A percentile compares a stretch with the other conserved stretches of the same genome.
Evolutionary conservation across 2,797 vertebrate species (phyloP).

Genomic region (Bryconaethiops microstoma): DNA sequence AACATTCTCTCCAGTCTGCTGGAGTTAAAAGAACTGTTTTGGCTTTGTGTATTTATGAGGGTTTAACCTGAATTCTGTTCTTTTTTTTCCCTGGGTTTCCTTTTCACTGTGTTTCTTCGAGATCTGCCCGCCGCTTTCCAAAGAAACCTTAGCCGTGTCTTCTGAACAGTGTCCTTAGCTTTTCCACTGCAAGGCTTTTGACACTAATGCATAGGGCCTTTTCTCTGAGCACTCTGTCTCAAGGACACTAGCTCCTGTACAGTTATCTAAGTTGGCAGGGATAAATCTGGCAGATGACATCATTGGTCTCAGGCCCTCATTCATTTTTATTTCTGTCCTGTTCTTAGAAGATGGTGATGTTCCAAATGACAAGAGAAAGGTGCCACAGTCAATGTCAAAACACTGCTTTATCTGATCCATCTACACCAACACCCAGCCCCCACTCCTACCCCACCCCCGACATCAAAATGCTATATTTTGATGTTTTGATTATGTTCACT

Average conservation of each 20-base stretch:
- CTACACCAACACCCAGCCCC: too few relatives aligned
- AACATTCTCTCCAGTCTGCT: not conserved
- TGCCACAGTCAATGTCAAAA: conserved; percentile 51
- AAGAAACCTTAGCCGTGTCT: conserved; percentile 33
- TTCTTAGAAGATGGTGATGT: conserved; percentile 67
- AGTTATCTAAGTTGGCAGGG: conserved; percentile 74
- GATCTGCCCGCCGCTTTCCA: conserved; percentile 52
- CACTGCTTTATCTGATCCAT: conserved; percentile 44
- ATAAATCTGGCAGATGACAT: conserved; percentile 80
- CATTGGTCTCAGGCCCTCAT: conserved; percentile 74
- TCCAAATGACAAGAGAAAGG: conserved; percentile 50
- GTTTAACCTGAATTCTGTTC: conserved; percentile 30
- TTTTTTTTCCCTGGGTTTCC: conserved; percentile 26
- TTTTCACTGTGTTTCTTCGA: conserved; percentile 53
- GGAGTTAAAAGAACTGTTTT: conserved; percentile 15
- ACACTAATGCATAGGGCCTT: conserved; percentile 72
- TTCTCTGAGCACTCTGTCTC: conserved; percentile 72
- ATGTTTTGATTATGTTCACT: not conserved
- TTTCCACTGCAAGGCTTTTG: conserved; percentile 70
- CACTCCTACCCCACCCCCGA: not conserved
- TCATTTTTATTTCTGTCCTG: conserved; percentile 78
- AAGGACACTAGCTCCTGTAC: conserved; percentile 78
- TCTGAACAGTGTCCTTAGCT: conserved; percentile 66
- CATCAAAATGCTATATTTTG: not conserved
- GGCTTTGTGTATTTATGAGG: conserved; percentile 27